Base-by-base conservation (phyloP, 2,888 invertebrate species). In the Cheilosia vernalis region DNA sequence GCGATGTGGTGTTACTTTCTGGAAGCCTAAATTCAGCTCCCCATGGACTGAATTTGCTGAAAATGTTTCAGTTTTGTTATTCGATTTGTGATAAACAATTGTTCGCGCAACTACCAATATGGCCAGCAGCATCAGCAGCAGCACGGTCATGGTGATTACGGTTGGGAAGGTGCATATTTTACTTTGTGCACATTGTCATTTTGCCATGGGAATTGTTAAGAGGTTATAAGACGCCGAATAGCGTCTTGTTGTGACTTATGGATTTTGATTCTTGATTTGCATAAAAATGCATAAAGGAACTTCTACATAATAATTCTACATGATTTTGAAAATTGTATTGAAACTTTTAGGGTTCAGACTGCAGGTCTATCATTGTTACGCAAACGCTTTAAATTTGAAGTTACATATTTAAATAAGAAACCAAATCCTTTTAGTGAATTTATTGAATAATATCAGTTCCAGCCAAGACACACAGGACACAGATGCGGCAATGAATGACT, bases 61-160 rank as follows among this genome's bases (percentile, higher is more conserved):
- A 79, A 83, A 69, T 58, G 77, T 72, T 72, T 85, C 61, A 81
- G 81, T 80, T 80, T 80, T 85, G 76, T 80, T 37, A 47, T 76
- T 70, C 76, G 80, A 76, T 85, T 85, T 76, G 61, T 66, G 85
- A 72, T 85, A 81, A 81, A 81, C 85, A 85, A 85, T 85, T 77
- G 81, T 72, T 85, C 17, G 19, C 60, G 19, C 60, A 67, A 72
- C 76, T 70, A 64, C 64, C 69, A 70, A 42, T 69, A 53, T 37
- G 37, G 30, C 61, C 27, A 30, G 9, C 30, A 30, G 30, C 30
- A 30, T 30, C 30, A 47, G 66, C 44, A 40, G 40, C 19, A 40
- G 47, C 19, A 1, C 4, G 24, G 7, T 64, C 55, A 9, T 69
- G 58, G 64, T 74, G 49, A 44, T 66, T 77, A 47, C 58, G 58